Evolutionary conservation across 37 sponge, comb jelly and placozoan genomes (phyloP), one percentile per base, ranked within the genome.

Genomic region (Chondrilla cf. caribensis): DNA sequence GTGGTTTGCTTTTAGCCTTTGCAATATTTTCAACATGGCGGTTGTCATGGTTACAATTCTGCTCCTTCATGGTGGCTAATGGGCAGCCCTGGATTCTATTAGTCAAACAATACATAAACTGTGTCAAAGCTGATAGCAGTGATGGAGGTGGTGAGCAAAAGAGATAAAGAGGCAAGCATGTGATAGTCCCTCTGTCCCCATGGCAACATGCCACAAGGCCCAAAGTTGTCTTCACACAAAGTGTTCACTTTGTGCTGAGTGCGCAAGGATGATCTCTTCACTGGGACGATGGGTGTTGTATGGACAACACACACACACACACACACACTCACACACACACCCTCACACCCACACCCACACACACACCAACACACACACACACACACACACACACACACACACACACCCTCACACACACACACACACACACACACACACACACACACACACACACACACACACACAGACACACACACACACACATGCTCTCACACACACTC

Each of bases 231-330:
- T 79, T 67, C 86, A 85, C 86, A 54, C 71, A 37, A 26, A 36
- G 35, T 29, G 14, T 9, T 43, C 32, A 47, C 51, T 47, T 7
- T 76, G 70, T 31, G 44, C 83, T 87, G 60, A 70, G 87, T 75
- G 87, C 87, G 87, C 87, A 87, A 87, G 87, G 87, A 87, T 87
- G 83, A 65, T 73, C 83, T 87, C 87, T 24, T 87, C 87, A 87
- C 54, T 54, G 87, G 76, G 83, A 60, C 40, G 2, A 22, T 29
- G 37, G 7, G 28, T 9, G 24, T 2, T 31, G 9, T 47, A 47
- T 47, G 51, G 51, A 11, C 6, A 47, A 47, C 51, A 47, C 51
- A 47, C 51, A 47, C 51, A 47, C 11, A 47, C 51, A 47, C 51
- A 14, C 11, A 47, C 11, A 47, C 51, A 47, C 51, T 14, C 51